Conservation (phyloP, 1,140 invertebrate species). For the Eriosoma lanigerum region DNA sequence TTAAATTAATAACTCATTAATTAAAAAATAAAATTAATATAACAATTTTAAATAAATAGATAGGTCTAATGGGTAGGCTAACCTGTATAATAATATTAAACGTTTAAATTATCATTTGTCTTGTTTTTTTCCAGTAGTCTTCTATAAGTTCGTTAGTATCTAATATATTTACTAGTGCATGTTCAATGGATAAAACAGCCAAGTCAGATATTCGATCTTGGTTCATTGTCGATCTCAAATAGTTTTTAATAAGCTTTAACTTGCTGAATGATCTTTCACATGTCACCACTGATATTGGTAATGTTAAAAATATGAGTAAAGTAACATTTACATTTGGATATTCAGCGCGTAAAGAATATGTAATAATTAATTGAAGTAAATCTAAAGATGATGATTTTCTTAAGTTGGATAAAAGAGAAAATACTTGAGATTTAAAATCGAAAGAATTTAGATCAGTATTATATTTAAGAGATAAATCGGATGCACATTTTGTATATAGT, state of each 20-base stretch:
- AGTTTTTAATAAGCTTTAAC: not conserved
- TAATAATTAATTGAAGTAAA: not conserved
- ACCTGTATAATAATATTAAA: too few relatives aligned
- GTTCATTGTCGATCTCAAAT: not conserved
- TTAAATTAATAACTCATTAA: too few relatives aligned
- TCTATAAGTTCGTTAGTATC: too few relatives aligned
- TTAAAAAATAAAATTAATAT: too few relatives aligned
- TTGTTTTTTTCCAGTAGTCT: too few relatives aligned
- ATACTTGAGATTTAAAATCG: not conserved
- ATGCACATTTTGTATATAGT: conserved; percentile 20
- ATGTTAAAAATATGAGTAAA: too few relatives aligned
- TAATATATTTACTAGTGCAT: too few relatives aligned
- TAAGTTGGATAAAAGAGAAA: not conserved
- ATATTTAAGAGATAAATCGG: not conserved
- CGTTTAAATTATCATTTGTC: too few relatives aligned
- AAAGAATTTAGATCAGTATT: not conserved
- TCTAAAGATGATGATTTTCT: not conserved
- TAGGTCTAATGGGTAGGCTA: too few relatives aligned
- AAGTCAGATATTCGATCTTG: too few relatives aligned
- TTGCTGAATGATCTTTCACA: conserved; percentile 17
- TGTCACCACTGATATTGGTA: not conserved
- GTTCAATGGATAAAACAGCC: too few relatives aligned
- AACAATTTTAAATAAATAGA: too few relatives aligned
- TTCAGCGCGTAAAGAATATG: not conserved
- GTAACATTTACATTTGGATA: conserved; percentile 26